phyloP scores from a whole-genome alignment of 53 echinoderm and acorn worm genomes.

The Patiria pectinifera region DNA sequence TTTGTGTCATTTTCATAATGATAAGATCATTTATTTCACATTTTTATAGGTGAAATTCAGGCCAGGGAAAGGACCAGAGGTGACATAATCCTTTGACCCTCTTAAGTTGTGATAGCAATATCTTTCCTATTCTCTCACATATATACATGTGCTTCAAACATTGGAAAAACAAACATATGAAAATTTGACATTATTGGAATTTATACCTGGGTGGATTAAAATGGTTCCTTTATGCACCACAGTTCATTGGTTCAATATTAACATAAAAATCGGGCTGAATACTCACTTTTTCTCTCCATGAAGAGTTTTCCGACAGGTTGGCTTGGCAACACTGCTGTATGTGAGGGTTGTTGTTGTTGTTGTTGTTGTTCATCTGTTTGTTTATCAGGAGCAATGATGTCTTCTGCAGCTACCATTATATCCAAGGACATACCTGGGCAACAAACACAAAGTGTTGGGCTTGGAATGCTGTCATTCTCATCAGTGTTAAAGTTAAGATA shows the following conservation, averaged over 20 bases:
- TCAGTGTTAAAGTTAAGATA: too few relatives aligned
- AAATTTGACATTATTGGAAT: not conserved
- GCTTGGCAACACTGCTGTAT: slow-evolving; percentile 85
- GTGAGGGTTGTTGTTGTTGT: slow-evolving; percentile 72
- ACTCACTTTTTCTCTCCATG: slow-evolving; percentile 91
- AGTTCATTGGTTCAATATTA: not conserved
- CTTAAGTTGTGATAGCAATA: not conserved
- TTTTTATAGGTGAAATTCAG: too few relatives aligned
- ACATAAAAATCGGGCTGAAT: not conserved
- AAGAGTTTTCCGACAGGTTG: slow-evolving; percentile 87
- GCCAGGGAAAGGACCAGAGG: too few relatives aligned
- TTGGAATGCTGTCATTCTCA: not conserved
- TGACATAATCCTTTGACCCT: too few relatives aligned
- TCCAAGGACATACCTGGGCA: slow-evolving; percentile 72
- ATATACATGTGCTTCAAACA: not conserved
- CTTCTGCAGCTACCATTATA: slow-evolving; percentile 90
- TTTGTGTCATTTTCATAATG: not conserved
- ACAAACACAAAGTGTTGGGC: not conserved
- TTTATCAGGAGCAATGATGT: slow-evolving; percentile 81
- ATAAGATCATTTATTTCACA: too few relatives aligned
- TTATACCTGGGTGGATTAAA: not conserved
- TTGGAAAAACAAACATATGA: not conserved
- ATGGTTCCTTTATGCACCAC: not conserved
- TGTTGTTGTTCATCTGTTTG: slow-evolving; percentile 48
- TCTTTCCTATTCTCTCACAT: not conserved